Conservation (phyloP, 2,113 vertebrate genomes). For the Stigmatopora argus region DNA sequence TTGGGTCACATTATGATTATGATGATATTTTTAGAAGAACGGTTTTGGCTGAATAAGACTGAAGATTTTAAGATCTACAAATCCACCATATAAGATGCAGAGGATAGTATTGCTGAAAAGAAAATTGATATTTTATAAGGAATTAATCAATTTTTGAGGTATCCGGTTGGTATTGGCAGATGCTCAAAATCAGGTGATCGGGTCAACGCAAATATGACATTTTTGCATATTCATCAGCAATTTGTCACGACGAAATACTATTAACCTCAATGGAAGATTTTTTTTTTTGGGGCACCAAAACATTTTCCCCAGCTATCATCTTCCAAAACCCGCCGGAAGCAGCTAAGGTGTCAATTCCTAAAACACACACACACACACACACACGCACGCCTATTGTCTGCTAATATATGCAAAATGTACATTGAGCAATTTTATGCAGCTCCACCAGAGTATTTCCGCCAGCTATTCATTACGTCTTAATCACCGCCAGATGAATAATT, state of each 20-base stretch:
- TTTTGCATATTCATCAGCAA: background rate
- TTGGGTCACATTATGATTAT: too few species aligned
- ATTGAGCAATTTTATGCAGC: conserved; percentile 39
- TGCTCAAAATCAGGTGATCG: too few species aligned
- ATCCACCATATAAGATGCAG: too few species aligned
- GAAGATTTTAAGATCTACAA: too few species aligned
- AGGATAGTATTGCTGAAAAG: too few species aligned
- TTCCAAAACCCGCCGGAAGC: background rate
- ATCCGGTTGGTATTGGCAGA: too few species aligned
- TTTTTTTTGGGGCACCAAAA: background rate
- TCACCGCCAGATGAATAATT: conserved; percentile 50
- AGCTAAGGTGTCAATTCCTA: conserved; percentile 13
- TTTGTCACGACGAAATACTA: background rate
- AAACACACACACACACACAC: background rate
- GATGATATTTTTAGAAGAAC: too few species aligned
- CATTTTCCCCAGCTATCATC: background rate
- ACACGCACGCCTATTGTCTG: conserved; percentile 9
- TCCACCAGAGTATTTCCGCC: conserved; percentile 25
- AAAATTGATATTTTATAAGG: too few species aligned
- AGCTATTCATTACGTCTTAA: conserved; percentile 47
- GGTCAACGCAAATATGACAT: background rate
- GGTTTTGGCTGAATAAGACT: too few species aligned
- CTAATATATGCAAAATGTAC: conserved; percentile 32
- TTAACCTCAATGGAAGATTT: too few species aligned
- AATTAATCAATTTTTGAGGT: too few species aligned